phyloP scores from a whole-genome alignment of 2,113 vertebrate genomes.

The Megaleporinus macrocephalus region DNA sequence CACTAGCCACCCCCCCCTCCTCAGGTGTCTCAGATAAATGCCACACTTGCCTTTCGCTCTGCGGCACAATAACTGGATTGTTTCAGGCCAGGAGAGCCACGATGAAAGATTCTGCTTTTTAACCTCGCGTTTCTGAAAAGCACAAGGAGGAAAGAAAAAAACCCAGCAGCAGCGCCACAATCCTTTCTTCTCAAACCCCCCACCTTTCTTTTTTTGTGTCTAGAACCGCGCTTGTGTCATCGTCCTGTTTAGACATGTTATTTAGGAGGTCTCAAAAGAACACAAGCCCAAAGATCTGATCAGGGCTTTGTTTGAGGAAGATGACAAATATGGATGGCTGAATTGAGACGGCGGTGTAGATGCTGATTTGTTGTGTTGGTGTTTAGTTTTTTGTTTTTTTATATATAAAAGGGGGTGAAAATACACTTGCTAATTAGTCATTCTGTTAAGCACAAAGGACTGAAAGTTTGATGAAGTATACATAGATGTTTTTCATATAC shows the following conservation, averaged over 20 bases:
- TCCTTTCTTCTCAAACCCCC: conserved; percentile 58
- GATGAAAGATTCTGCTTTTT: conserved; percentile 77
- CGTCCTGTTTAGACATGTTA: conserved; percentile 76
- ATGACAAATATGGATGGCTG: conserved; percentile 10
- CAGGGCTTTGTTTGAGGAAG: background rate
- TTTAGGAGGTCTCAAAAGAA: conserved; percentile 67
- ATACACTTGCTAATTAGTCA: background rate
- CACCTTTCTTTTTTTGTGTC: conserved; percentile 57
- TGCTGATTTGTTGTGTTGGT: background rate
- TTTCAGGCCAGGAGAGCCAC: conserved; percentile 66
- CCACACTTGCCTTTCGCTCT: conserved; percentile 78
- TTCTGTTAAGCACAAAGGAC: background rate
- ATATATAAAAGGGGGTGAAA: background rate
- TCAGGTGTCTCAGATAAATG: conserved; percentile 77
- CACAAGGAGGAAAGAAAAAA: conserved; percentile 46
- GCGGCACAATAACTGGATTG: conserved; percentile 78
- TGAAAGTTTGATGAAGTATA: background rate
- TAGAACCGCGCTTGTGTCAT: conserved; percentile 69
- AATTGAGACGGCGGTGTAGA: background rate
- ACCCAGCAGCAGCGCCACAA: conserved; percentile 62
- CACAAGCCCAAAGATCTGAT: conserved; percentile 37
- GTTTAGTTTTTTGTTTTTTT: too few relatives aligned
- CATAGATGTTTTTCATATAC: too few relatives aligned
- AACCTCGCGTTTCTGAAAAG: conserved; percentile 78
- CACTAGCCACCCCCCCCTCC: conserved; percentile 49